Evolutionary conservation across 2,113 vertebrate species (phyloP), one percentile per base, ranked within the genome.

Genomic region (Glaucomys volans): DNA sequence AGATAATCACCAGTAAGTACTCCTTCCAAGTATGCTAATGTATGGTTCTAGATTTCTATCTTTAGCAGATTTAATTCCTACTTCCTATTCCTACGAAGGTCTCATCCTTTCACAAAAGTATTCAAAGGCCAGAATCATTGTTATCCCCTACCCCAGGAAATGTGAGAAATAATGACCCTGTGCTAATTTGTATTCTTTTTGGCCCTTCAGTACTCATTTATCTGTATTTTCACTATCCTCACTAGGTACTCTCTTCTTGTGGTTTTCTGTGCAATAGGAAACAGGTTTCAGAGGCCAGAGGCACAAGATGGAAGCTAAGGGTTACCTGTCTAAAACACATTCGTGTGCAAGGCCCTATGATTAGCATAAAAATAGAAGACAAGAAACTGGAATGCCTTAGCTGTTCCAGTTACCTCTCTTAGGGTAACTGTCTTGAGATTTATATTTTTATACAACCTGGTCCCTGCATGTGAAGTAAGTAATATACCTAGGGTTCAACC

Each of bases 321-420:
- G 76, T 72, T 72, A 59, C 37, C 37, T 86, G 96, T 85, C 16
- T 72, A 89, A 90, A 83, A 92, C 28, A 54, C 3, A 87, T 37
- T 82, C 69, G 24, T 62, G 59, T 62, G 9, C 26, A 62, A 62
- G 59, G 22, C 59, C 22, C 59, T 28, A 28, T 62, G 59, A 62
- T 62, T 62, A 62, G 59, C 22, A 62, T 62, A 24, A 26, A 62
- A 62, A 28, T 62, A 28, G 59, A 62, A 62, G 24, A 62, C 59
- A 62, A 62, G 24, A 62, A 59, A 62, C 22, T 28, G 2, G 8
- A 62, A 62, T 62, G 24, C 59, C 59, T 62, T 62, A 62, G 59
- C 22, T 28, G 59, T 62, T 62, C 26, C 59, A 28, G 24, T 62
- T 62, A 62, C 26, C 59, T 62, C 59, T 62, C 26, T 26, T 28